Base-by-base conservation (phyloP, 2,113 vertebrate genomes). In the Ondatra zibethicus region DNA sequence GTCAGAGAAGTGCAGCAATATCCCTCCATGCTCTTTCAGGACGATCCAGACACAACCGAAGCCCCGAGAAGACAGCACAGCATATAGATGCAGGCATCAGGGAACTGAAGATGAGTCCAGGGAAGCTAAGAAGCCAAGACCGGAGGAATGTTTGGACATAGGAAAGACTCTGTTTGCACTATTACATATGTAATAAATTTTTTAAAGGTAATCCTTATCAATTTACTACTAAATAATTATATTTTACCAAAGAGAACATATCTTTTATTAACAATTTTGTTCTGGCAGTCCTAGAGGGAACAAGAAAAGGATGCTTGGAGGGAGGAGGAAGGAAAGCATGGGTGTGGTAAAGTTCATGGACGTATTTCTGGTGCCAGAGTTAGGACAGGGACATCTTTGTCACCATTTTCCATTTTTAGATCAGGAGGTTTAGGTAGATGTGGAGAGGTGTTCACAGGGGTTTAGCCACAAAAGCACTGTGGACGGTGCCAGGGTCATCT, bases 171-270 rank as follows among this genome's bases (percentile, higher is more conserved):
- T 31, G 36, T 25, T 63, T 66, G 6, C 7, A 45, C 5, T 16
- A 63, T 73, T 87, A 66, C 50, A 14, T 87, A 76, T 72, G 61
- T 91, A 92, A 72, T 90, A n/a, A 72, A 61, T 27, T 2, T 23
- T 90, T 92, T n/a, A n/a, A n/a, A 55, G 42, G 72, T 61, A 94
- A 96, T 36, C 27, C 86, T 91, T 96, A 78, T 85, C 80, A 72
- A 5, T n/a, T 66, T 36, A 55, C 11, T 39, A 73, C 45, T 89
- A 68, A 55, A n/a, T 63, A 65, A n/a, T 93, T 84, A 36, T 36
- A 77, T 82, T 91, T 93, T 52, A 89, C 76, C 5, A 31, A 86
- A 82, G 58, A 91, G 82, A 23, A n/a, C 0, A 0, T 29, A 50
- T 42, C 39, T 80, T 25, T 92, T 82, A 23, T 33, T 21, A 70